Evolutionary conservation across 2,888 invertebrate species (phyloP).

Genomic region (Bruchidius siliquastri): DNA sequence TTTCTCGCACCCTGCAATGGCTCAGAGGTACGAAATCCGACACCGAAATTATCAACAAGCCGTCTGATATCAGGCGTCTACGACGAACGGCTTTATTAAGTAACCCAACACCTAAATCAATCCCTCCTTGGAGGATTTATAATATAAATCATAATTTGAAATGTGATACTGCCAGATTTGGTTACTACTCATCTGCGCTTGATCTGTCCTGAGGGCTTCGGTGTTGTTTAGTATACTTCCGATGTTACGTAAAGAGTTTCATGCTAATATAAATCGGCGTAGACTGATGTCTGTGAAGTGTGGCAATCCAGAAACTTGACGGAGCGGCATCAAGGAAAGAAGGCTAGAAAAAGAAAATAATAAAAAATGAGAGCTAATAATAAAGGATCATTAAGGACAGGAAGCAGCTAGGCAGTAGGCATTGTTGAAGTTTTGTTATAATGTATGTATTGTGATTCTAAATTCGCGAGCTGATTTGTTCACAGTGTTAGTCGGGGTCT

Average conservation of each 20-base stretch:
- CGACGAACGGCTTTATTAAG: not conserved
- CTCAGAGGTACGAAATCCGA: not conserved
- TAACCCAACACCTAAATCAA: not conserved
- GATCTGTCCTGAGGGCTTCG: not conserved
- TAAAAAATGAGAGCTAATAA: too few relatives aligned
- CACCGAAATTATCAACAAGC: not conserved
- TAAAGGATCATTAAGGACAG: too few relatives aligned
- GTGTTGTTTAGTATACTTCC: not conserved
- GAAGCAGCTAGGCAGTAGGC: too few relatives aligned
- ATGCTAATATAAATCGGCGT: too few relatives aligned
- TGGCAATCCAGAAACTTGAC: too few relatives aligned
- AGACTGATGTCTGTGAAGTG: too few relatives aligned
- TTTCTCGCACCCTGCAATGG: not conserved
- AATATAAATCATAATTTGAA: not conserved
- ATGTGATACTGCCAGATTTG: not conserved
- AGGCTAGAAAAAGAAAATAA: too few relatives aligned
- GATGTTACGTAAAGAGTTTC: not conserved
- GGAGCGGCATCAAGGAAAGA: too few relatives aligned
- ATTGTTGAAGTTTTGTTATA: too few relatives aligned
- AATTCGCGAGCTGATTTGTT: too few relatives aligned
- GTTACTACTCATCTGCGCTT: not conserved
- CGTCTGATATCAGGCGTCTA: not conserved
- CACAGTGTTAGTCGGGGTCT: too few relatives aligned
- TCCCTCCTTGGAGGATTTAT: not conserved
- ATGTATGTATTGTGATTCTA: too few relatives aligned